A percentile compares a stretch with the other conserved stretches of the same genome.
Conservation (phyloP, 2,888 invertebrate species). For the Sesia apiformis region DNA sequence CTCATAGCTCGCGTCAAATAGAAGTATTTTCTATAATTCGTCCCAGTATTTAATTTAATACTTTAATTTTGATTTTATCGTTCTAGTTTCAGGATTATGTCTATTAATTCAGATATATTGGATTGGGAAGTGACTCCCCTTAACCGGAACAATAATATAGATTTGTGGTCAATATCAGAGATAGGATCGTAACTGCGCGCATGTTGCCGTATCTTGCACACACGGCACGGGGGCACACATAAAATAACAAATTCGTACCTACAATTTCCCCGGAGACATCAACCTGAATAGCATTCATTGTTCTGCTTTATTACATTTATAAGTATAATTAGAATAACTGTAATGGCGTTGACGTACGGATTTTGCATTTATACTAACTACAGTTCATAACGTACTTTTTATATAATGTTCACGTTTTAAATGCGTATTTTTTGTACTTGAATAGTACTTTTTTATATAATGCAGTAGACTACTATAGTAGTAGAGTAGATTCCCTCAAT, state of each 20-base stretch:
- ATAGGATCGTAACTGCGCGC: neutral
- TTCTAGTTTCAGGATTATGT: neutral
- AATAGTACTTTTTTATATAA: no score
- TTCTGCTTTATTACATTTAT: no score
- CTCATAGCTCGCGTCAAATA: no score
- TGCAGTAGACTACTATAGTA: no score
- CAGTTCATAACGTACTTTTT: no score
- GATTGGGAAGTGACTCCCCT: neutral
- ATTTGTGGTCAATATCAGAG: neutral
- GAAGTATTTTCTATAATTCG: neutral
- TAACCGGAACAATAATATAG: neutral
- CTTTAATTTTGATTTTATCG: neutral
- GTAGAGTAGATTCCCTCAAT: no score
- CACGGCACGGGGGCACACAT: neutral
- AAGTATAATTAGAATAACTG: no score
- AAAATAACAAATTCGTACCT: neutral
- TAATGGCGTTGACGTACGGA: no score
- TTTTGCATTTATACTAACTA: no score
- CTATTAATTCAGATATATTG: neutral
- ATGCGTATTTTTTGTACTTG: no score
- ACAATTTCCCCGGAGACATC: neutral
- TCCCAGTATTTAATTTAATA: neutral
- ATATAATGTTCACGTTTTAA: no score
- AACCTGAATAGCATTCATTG: no score
- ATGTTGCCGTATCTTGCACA: neutral